phyloP scores from a whole-genome alignment of 2,113 vertebrate genomes.

The Eurypyga helias region DNA sequence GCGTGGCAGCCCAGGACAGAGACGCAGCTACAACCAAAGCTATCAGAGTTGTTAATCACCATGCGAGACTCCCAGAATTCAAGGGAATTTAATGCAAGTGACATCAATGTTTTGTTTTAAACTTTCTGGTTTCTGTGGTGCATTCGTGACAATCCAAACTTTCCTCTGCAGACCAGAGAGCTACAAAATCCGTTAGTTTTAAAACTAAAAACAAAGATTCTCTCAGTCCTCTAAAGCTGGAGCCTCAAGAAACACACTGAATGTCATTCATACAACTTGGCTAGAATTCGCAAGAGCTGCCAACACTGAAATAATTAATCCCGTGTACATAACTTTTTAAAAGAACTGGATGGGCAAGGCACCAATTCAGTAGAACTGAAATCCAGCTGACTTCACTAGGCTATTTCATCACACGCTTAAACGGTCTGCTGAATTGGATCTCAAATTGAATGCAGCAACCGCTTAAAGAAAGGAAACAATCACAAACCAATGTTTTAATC shows the following conservation, averaged over 20 bases:
- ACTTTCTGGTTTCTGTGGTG: not conserved
- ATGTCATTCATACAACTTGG: not conserved
- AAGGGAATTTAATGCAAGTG: not conserved
- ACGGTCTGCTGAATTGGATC: not conserved
- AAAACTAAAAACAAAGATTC: conserved; percentile 43
- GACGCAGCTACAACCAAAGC: not conserved
- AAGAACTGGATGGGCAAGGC: conserved; percentile 1
- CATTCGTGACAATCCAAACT: not conserved
- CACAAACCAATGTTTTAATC: not conserved
- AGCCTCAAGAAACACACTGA: conserved; percentile 35
- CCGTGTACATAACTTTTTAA: conserved; percentile 5
- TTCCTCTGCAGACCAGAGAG: not conserved
- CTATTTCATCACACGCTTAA: not conserved
- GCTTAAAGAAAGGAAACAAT: conserved; percentile 4
- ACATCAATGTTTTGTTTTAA: not conserved
- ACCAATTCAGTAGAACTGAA: not conserved
- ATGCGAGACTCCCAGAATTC: fast-evolving
- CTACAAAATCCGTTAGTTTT: not conserved
- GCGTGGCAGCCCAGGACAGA: not conserved
- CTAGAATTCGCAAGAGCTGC: conserved; percentile 3
- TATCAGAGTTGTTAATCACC: not conserved
- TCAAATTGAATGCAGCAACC: not conserved
- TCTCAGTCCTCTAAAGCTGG: conserved; percentile 12
- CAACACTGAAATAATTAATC: conserved; percentile 50
- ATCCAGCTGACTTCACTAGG: not conserved